A percentile compares a stretch with the other conserved stretches of the same genome.
Conservation (phyloP, 2,113 vertebrate species). For the Oceanodroma tethys region DNA sequence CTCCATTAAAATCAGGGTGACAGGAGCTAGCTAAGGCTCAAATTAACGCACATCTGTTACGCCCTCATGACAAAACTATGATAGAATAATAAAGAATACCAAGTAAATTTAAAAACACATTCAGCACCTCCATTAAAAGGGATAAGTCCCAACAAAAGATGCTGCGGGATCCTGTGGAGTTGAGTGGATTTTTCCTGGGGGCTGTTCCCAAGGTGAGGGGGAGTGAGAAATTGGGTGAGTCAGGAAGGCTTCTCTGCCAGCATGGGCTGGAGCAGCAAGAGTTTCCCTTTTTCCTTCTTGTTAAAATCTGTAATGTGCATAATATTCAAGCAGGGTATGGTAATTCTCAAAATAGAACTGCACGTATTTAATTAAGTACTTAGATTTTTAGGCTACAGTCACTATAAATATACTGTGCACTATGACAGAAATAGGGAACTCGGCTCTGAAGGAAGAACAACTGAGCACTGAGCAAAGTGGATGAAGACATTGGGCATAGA, state of each 20-base stretch:
- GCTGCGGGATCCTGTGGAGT: neutral
- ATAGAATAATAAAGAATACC: neutral
- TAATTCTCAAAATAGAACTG: slow-evolving; percentile 3
- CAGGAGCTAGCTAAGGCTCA: neutral
- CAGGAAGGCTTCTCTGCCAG: neutral
- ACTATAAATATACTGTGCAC: neutral
- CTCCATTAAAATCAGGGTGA: slow-evolving; percentile 28
- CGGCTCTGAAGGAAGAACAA: neutral
- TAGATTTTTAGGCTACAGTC: neutral
- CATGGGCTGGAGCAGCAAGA: neutral
- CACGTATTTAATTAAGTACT: slow-evolving; percentile 1
- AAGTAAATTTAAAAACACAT: neutral
- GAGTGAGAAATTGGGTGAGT: neutral
- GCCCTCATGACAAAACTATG: neutral
- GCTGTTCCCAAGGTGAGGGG: neutral
- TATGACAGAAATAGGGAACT: neutral
- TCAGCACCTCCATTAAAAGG: neutral
- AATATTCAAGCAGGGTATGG: neutral
- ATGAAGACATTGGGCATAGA: neutral
- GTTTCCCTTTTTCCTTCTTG: neutral
- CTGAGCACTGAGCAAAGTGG: neutral
- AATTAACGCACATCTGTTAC: slow-evolving; percentile 6
- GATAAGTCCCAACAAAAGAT: neutral
- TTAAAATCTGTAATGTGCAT: neutral
- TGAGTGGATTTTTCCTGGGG: neutral